Conservation (phyloP, 2,113 vertebrate species). For the Sinocyclocheilus rhinocerous region DNA sequence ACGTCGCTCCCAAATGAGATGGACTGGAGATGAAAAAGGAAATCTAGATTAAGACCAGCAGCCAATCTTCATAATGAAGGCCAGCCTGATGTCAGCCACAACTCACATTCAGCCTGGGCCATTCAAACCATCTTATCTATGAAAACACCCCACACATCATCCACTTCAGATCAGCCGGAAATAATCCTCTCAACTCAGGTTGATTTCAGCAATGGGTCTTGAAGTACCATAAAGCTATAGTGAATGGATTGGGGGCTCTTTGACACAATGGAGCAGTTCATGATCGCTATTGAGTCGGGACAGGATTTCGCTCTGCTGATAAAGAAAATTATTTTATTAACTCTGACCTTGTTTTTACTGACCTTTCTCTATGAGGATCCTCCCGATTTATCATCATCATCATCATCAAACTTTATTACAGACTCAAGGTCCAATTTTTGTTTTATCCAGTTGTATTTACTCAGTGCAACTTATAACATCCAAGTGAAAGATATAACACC, state of each 20-base stretch:
- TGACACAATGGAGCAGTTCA: constrained; percentile 14
- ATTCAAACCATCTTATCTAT: constrained; percentile 25
- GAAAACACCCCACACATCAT: background rate
- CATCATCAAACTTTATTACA: no score
- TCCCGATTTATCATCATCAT: background rate
- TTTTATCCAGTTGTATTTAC: no score
- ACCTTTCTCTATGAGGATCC: background rate
- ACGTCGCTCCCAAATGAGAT: constrained; percentile 3
- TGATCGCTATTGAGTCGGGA: background rate
- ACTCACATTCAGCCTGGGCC: background rate
- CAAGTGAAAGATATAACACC: no score
- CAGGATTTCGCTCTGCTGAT: background rate
- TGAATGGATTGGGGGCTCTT: background rate
- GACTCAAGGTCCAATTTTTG: no score
- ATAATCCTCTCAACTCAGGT: constrained; percentile 35
- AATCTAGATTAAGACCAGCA: constrained; percentile 31
- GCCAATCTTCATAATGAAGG: constrained; percentile 43
- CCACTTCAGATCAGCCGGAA: constrained; percentile 9
- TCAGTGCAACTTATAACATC: no score
- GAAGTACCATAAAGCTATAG: background rate
- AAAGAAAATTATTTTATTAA: background rate
- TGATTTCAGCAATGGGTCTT: constrained; percentile 6
- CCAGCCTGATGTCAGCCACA: background rate
- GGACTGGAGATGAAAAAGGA: background rate
- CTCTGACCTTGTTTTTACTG: background rate